These are phyloP conservation scores for Elephas maximus DNA, from an alignment of 2,113 vertebrate species.

Conservation along the genomic window DNA sequence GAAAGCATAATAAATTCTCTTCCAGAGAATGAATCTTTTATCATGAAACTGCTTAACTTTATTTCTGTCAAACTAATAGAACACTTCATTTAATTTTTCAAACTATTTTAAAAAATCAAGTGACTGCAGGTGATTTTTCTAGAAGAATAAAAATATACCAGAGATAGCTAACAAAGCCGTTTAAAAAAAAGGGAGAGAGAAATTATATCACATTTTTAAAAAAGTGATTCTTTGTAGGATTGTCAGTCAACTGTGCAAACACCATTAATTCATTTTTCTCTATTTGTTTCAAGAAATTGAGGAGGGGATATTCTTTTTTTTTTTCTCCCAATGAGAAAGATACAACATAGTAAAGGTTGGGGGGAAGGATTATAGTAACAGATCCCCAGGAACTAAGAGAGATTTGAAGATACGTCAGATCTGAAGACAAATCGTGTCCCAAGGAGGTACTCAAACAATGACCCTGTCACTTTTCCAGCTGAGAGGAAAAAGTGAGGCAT, in stretches of 20 bases:
- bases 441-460: not conserved
- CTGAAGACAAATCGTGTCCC: not conserved
- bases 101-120: constrained; percentile 36
- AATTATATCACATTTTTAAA: constrained; percentile 42
- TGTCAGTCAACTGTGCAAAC: not conserved
- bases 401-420: constrained; percentile 43
- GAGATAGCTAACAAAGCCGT: not conserved
- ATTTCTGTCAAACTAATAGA: constrained; percentile 38
- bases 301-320: not conserved
- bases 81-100: constrained; percentile 28
- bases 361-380: not conserved
- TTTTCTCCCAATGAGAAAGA: not conserved
- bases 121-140: not conserved
- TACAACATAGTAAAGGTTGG: not conserved
- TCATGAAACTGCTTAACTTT: constrained; percentile 31
- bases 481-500: not conserved
- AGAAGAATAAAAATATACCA: constrained; percentile 4
- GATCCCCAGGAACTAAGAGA: not conserved
- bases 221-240: constrained; percentile 34
- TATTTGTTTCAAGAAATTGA: not conserved
- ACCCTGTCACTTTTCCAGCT: not conserved
- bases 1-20: not conserved
- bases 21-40: constrained; percentile 18
- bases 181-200: constrained; percentile 1
- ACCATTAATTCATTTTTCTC: not conserved